Evolutionary conservation across 1,140 invertebrate genomes (phyloP), one percentile per base, ranked within the genome.

Genomic region (Lepidurus apus): DNA sequence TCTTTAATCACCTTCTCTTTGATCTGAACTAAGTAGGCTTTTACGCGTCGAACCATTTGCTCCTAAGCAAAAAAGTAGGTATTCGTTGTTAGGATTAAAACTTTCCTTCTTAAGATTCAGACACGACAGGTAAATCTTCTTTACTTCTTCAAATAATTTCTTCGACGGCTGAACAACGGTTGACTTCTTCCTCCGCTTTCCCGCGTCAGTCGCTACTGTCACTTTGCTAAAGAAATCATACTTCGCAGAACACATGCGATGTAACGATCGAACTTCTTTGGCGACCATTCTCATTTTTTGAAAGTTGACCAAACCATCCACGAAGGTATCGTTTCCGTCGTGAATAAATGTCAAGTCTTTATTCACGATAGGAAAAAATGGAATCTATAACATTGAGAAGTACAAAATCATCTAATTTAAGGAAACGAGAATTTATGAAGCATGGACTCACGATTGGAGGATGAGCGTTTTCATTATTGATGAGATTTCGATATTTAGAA

Each of bases 271-370:
- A 13, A 99, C 93, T 89, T 99, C 97, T 85, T 98, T 98, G 6
- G 97, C 95, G 80, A 99, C 95, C 95, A 99, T 99, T 81, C 98
- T 87, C 73, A 99, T 86, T 84, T 99, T 99, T 85, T 99, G 98
- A 85, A 99, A 99, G 87, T 99, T 99, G 8, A 98, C 93, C 81
- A 99, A 87, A 53, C 91, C 90, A 85, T 98, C 96, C 6, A 98
- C 93, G 83, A 91, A 90, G 0, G 96, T 95, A 85, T 98, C 95
- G 87, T 99, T 99, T 11, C 97, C 97, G 79, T 98, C 87, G 86
- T 99, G 94, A 81, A 98, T 98, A 83, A 99, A 99, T 24, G 96
- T 98, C 78, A 99, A 87, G 87, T 99, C 98, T 88, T 99, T 99
- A 83, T 95, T 95, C 1, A 97, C 94, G 21, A 97, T 93, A 10